A percentile compares a stretch with the other conserved stretches of the same genome.
phyloP scores from a whole-genome alignment of 2,797 vertebrate genomes.

The Gymnoscopelus microlampas region DNA sequence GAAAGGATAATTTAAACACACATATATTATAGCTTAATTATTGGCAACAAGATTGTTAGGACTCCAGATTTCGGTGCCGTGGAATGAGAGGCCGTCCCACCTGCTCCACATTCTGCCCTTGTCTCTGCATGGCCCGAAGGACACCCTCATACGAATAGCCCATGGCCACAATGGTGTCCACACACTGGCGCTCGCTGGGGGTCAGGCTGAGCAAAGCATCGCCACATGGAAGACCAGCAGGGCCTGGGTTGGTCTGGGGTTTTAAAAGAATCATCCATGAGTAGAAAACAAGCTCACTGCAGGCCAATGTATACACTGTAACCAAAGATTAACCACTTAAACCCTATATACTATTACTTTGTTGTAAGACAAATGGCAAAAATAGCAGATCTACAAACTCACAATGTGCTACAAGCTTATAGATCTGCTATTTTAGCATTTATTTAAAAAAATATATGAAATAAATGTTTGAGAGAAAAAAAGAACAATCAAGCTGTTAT shows the following conservation, averaged over 20 bases:
- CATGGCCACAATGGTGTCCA: constrained; percentile 94
- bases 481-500: too few relatives aligned
- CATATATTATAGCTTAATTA: constrained; percentile 6
- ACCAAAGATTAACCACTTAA: too few relatives aligned
- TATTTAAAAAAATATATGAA: too few relatives aligned
- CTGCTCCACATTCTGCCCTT: constrained; percentile 96
- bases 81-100: constrained; percentile 70
- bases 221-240: constrained; percentile 64
- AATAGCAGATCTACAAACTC: too few relatives aligned
- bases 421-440: too few relatives aligned
- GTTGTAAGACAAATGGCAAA: too few relatives aligned
- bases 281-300: not conserved
- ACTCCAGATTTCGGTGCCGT: constrained; percentile 25
- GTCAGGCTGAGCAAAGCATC: constrained; percentile 85
- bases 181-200: constrained; percentile 88
- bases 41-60: constrained; percentile 14
- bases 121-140: constrained; percentile 95
- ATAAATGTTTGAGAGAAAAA: too few relatives aligned
- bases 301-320: not conserved
- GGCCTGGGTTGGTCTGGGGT: constrained; percentile 58
- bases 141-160: constrained; percentile 94
- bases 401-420: too few relatives aligned
- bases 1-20: constrained; percentile 9
- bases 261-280: constrained; percentile 3
- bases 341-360: too few relatives aligned